Base-by-base conservation (phyloP, 2,797 vertebrate species). In the Furcifer pardalis region DNA sequence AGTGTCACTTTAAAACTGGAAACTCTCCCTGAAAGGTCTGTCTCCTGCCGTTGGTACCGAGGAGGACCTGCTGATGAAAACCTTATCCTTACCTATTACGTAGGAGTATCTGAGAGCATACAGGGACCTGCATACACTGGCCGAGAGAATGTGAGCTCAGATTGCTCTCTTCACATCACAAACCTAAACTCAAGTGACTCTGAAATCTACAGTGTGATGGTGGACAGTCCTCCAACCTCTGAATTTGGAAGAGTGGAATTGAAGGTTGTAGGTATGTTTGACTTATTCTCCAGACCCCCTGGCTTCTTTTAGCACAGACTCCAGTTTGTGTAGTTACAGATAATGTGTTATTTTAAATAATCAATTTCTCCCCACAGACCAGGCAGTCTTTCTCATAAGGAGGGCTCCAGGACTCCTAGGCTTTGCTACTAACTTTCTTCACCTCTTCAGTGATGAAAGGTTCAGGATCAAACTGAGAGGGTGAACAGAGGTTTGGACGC, bases 181-280 rank as follows among this genome's bases (percentile, higher is more conserved):
- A 15, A 30, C 5, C 2, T 66, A 5, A 27, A 2, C 0, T 0
- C 15, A 32, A 15, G 3, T 0, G 35, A 85, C 1, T 52, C 66
- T 8, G 72, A 72, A 32, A 72, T 0, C 59, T 85, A 83, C 44
- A 52, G 5, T 0, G 2, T 83, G 6, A 5, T 0, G 1, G 1
- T 13, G 7, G 27, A 6, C 0, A 23, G 2, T 1, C 3, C 1
- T 19, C 8, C 1, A 0, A 0, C 19, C 1, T 0, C 1, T 30
- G 3, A 1, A 60, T 23, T 0, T 21, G 78, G 78, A 9, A 0
- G 5, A 8, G 23, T 19, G 2, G 12, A 0, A 8, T 0, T 86
- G 2, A 6, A 5, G 0, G 73, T 86, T 27, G 23, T 9, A 71
- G 79, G 84, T 81, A 86, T 30, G 73, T 23, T n/a, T 5, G 6